A percentile compares a stretch with the other conserved stretches of the same genome.
Evolutionary conservation across 2,113 vertebrate genomes (phyloP).

Genomic region (Elanoides forficatus): DNA sequence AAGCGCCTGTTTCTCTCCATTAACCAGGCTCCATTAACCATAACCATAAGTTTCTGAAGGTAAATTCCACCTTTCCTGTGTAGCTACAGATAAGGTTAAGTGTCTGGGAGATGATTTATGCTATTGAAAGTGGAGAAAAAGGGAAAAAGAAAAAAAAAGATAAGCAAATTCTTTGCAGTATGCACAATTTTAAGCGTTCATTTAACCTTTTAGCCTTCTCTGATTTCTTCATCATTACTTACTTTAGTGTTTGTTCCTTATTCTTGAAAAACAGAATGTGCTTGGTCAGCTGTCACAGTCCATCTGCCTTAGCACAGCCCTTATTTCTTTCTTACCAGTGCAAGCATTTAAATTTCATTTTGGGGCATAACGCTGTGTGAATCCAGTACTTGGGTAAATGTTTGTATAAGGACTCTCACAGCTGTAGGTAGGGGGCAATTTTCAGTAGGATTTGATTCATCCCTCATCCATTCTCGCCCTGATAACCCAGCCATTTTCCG

Average conservation of each 20-base stretch:
- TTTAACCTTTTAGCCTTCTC: not conserved
- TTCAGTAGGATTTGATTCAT: not conserved
- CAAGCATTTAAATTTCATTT: not conserved
- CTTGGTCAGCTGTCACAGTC: not conserved
- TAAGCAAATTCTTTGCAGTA: not conserved
- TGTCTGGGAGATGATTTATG: not conserved
- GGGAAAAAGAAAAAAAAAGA: not conserved
- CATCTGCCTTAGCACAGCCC: not conserved
- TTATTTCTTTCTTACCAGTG: not conserved
- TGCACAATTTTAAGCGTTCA: not conserved
- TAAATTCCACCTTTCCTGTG: not conserved
- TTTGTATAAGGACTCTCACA: not conserved
- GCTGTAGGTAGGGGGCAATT: not conserved
- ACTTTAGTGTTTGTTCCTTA: not conserved
- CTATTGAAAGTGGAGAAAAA: not conserved
- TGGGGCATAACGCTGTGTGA: not conserved
- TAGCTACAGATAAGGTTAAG: not conserved
- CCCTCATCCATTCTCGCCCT: not conserved
- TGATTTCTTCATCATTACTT: not conserved
- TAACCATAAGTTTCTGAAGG: not conserved
- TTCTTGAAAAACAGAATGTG: not conserved
- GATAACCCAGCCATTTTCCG: not conserved
- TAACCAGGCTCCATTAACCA: not conserved
- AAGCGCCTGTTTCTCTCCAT: not conserved
- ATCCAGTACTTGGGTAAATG: not conserved